Evolutionary conservation across 64 coral and sea anemone species (phyloP), one percentile per base, ranked within the genome.

Genomic region (Actinia equina): DNA sequence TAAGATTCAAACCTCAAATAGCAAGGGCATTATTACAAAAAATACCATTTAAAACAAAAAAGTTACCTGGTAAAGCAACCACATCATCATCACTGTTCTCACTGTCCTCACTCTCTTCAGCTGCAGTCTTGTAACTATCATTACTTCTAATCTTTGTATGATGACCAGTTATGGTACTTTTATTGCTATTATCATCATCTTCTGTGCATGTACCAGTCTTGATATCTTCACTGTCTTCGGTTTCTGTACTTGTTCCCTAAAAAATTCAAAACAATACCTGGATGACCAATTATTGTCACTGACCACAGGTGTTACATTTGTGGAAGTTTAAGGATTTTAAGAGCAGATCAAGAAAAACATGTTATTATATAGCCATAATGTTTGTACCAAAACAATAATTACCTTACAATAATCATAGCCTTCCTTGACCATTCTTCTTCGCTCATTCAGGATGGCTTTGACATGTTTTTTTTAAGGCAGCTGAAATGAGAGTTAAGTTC

Each of bases 341-440:
- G 59, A 62, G 17, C 14, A 62, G 59, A 62, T 18, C 59, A 62
- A 62, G 59, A 17, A 62, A 62, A 62, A 62, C 59, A 37, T 37
- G 30, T 37, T 37, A 37, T 37, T 37, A 37, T 37, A 37, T 37
- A 37, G 30, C 30, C 30, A 62, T 62, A 62, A 62, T 62, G 59
- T 20, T 62, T 62, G 59, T 62, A 62, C 59, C 59, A 62, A 18
- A 62, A 62, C 59, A 62, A 16, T 62, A 62, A 62, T 62, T 62
- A 62, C 59, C 59, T 62, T 62, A 19, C 59, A 62, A 82, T 89
- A 89, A 77, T 71, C 30, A 59, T 89, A 89, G 6, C 80, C 80
- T 65, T 89, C 79, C 53, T 89, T 89, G 27, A 89, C 80, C 88
- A 89, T 89, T 51, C 88, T 83, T 70, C 88, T 71, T 51, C 79